A percentile compares a stretch with the other conserved stretches of the same genome.
phyloP scores from a whole-genome alignment of 2,113 vertebrate species.

The Trichechus manatus region DNA sequence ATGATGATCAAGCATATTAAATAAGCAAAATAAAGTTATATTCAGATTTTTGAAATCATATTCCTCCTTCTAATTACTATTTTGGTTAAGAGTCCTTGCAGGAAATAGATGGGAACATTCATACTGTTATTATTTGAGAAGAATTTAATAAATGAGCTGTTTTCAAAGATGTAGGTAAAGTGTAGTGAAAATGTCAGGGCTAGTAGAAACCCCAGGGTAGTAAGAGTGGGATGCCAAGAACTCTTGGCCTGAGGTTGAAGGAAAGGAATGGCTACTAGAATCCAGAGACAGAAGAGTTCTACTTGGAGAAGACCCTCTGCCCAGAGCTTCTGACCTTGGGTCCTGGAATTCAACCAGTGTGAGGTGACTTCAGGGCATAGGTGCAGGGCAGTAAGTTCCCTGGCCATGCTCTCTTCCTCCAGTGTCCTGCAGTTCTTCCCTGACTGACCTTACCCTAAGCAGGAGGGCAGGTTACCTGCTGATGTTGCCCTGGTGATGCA shows the following conservation, averaged over 20 bases:
- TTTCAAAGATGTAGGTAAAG: not conserved
- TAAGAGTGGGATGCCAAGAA: not conserved
- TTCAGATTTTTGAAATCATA: not conserved
- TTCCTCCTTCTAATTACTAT: not conserved
- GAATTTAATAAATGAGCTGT: not conserved
- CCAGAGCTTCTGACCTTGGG: not conserved
- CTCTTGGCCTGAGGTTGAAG: not conserved
- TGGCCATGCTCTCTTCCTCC: not conserved
- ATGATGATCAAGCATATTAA: not conserved
- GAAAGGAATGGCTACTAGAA: not conserved
- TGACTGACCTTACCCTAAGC: not conserved
- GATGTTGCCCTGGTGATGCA: too few relatives aligned
- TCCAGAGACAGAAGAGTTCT: not conserved
- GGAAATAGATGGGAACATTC: not conserved
- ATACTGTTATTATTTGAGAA: not conserved
- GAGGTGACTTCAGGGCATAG: not conserved
- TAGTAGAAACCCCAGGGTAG: not conserved
- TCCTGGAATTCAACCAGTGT: too few relatives aligned
- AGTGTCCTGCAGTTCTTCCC: not conserved
- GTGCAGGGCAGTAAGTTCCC: not conserved
- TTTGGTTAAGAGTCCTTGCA: not conserved
- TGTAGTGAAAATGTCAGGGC: not conserved
- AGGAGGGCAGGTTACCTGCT: not conserved
- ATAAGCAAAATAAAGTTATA: not conserved
- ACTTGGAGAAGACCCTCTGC: not conserved